Percentiles rank a stretch among this genome's conserved stretches.
Evolutionary conservation across 2,797 vertebrate genomes (phyloP).

Genomic region (Dermochelys coriacea): DNA sequence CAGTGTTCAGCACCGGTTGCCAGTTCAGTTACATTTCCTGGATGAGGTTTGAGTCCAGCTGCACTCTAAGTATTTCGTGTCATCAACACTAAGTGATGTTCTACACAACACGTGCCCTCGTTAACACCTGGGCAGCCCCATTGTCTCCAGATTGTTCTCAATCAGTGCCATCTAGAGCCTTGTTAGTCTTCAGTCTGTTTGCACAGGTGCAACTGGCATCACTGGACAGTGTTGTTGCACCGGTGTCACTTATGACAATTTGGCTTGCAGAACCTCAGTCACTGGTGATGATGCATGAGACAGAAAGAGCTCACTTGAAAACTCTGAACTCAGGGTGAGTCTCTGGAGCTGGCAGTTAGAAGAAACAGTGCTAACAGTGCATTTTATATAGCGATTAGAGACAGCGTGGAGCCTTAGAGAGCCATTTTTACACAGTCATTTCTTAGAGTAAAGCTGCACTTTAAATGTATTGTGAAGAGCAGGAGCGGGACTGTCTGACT

Average conservation of each 20-base stretch:
- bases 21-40: not conserved
- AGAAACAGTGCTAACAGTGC: not conserved
- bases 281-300: rapidly evolving
- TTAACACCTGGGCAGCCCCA: not conserved
- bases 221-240: not conserved
- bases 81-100: rapidly evolving
- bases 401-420: rapidly evolving
- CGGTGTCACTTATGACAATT: not conserved
- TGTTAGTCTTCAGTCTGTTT: not conserved
- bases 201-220: not conserved
- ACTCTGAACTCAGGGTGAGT: not conserved
- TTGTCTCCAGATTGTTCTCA: not conserved
- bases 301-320: not conserved
- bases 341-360: not conserved
- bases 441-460: not conserved
- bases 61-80: not conserved
- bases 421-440: rapidly evolving
- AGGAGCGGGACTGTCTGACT: not conserved
- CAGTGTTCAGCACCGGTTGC: not conserved
- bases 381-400: not conserved
- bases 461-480: not conserved
- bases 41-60: rapidly evolving
- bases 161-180: not conserved
- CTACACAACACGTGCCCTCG: not conserved
- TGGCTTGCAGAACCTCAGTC: not conserved